These are phyloP conservation scores for Melangyna quadrimaculata DNA, from an alignment of 2,888 invertebrate genomes.

Conservation along the genomic window DNA sequence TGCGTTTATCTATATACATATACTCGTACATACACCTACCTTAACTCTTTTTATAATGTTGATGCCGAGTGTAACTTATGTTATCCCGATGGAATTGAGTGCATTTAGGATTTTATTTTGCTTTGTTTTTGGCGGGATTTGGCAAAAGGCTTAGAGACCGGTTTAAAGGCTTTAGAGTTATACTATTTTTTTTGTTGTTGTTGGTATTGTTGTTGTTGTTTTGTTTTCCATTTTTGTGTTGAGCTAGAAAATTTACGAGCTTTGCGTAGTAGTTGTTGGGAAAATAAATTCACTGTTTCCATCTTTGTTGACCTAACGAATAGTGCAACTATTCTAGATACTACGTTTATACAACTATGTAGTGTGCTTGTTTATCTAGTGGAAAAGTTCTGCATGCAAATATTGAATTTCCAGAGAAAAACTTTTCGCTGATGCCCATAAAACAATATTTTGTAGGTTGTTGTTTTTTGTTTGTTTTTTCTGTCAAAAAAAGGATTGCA, in stretches of 20 bases:
- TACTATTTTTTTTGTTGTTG: background rate
- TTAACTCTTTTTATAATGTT: constrained; percentile 39
- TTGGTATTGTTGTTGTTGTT: background rate
- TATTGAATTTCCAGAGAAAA: background rate
- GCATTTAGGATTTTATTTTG: constrained; percentile 44
- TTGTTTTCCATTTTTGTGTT: background rate
- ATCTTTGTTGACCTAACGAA: constrained; percentile 12
- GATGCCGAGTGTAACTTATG: constrained; percentile 65
- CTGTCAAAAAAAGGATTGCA: background rate
- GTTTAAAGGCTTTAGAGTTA: constrained; percentile 11
- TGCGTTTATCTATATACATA: constrained; percentile 43
- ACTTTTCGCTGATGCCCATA: background rate
- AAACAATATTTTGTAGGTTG: background rate
- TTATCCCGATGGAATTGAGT: constrained; percentile 64
- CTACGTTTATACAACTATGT: background rate
- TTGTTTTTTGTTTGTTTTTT: background rate
- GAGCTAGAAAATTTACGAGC: constrained; percentile 44
- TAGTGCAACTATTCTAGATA: background rate
- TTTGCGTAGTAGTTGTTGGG: constrained; percentile 23
- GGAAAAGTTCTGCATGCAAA: constrained; percentile 11
- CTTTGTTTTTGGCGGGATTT: constrained; percentile 16
- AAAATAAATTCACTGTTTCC: constrained; percentile 43
- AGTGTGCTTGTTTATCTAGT: constrained; percentile 9
- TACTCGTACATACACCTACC: background rate
- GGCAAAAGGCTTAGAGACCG: constrained; percentile 12